Evolutionary conservation across 2,888 invertebrate genomes (phyloP).

Genomic region (Metellina segmentata): DNA sequence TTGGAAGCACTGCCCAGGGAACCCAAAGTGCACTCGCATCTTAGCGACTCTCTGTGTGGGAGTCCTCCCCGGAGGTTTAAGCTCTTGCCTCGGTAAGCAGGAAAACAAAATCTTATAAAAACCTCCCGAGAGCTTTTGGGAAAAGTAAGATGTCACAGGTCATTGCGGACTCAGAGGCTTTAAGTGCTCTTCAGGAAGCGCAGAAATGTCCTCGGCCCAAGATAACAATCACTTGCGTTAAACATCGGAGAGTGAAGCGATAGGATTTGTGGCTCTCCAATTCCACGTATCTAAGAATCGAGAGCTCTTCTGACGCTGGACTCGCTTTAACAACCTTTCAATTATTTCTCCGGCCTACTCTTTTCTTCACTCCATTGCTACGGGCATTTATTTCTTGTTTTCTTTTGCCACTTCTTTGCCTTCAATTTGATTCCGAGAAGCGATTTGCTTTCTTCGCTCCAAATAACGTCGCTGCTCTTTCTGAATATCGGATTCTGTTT

Average conservation of each 20-base stretch:
- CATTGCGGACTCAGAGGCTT: slow-evolving; percentile 71
- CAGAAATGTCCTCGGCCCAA: slow-evolving; percentile 36
- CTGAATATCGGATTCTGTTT: too few relatives aligned
- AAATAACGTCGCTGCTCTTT: too few relatives aligned
- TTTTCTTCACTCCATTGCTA: slow-evolving; percentile 2
- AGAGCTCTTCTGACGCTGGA: slow-evolving; percentile 25
- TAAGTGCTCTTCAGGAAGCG: slow-evolving; percentile 71
- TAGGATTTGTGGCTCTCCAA: slow-evolving; percentile 66
- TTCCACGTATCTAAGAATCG: slow-evolving; percentile 51
- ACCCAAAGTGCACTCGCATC: slow-evolving; percentile 64
- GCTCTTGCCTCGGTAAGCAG: slow-evolving; percentile 62
- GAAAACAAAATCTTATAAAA: slow-evolving; percentile 76
- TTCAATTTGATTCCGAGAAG: slow-evolving; percentile 2
- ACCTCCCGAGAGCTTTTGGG: slow-evolving; percentile 66
- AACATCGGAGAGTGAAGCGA: slow-evolving; percentile 60
- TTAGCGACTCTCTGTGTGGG: slow-evolving; percentile 60
- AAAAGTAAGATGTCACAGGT: slow-evolving; percentile 76
- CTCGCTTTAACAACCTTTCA: slow-evolving; percentile 59
- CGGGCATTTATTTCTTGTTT: slow-evolving; percentile 12
- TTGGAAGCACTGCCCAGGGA: slow-evolving; percentile 64
- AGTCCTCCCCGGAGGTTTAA: slow-evolving; percentile 39
- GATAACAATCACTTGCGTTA: slow-evolving; percentile 75
- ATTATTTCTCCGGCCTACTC: slow-evolving; percentile 44
- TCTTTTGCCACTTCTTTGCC: slow-evolving; percentile 6
- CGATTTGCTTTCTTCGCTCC: neutral